phyloP scores from a whole-genome alignment of 2,888 invertebrate genomes.

The Muscina levida region DNA sequence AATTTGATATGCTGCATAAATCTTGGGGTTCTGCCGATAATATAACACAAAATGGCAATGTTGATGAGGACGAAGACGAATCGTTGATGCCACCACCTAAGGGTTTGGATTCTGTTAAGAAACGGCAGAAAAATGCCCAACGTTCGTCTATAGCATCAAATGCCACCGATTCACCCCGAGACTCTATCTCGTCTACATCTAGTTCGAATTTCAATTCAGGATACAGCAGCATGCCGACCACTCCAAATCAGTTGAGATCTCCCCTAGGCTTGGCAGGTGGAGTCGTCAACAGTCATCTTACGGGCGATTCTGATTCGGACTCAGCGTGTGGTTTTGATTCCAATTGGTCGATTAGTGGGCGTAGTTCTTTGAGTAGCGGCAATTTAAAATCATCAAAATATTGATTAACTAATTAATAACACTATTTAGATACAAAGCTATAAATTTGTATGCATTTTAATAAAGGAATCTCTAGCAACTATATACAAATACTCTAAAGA shows the following conservation, averaged over 20 bases:
- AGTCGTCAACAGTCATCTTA: slow-evolving; percentile 61
- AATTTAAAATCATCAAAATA: slow-evolving; percentile 68
- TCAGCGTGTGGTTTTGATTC: slow-evolving; percentile 92
- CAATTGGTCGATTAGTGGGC: slow-evolving; percentile 82
- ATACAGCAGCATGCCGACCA: slow-evolving; percentile 85
- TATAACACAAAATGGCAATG: slow-evolving; percentile 85
- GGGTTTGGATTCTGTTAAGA: slow-evolving; percentile 83
- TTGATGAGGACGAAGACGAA: slow-evolving; percentile 63
- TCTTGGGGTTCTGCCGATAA: slow-evolving; percentile 95
- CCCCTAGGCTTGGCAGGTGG: slow-evolving; percentile 71
- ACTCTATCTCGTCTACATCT: slow-evolving; percentile 75
- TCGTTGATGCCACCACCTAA: slow-evolving; percentile 88
- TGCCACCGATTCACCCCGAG: slow-evolving; percentile 73
- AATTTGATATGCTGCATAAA: slow-evolving; percentile 88
- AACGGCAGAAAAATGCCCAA: slow-evolving; percentile 83
- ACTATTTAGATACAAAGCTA: slow-evolving; percentile 29
- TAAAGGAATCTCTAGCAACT: too few species aligned
- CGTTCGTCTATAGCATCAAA: slow-evolving; percentile 77
- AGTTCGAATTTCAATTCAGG: slow-evolving; percentile 76
- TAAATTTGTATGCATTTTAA: slow-evolving; percentile 38
- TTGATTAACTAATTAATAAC: slow-evolving; percentile 41
- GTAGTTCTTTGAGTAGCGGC: slow-evolving; percentile 69
- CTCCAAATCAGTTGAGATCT: slow-evolving; percentile 83
- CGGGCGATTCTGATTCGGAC: slow-evolving; percentile 90
- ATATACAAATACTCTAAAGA: too few species aligned